Conservation (phyloP, 2,113 vertebrate species). For the Odontophorus gujanensis region DNA sequence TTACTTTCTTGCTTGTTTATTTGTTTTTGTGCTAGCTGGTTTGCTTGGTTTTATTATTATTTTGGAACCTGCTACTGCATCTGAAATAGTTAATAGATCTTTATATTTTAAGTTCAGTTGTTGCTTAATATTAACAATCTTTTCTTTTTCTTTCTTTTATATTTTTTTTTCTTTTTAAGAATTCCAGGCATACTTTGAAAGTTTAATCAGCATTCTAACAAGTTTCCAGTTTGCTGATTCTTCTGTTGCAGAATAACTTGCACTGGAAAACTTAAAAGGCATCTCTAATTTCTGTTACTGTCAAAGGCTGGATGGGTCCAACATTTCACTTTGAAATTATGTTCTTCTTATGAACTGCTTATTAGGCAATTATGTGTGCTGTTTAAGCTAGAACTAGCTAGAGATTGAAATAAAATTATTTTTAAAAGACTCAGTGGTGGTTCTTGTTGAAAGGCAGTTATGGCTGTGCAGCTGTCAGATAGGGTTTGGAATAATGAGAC, state of each 20-base stretch:
- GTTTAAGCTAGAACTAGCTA: slow-evolving; percentile 56
- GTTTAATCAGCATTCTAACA: not conserved
- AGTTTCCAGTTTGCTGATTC: slow-evolving; percentile 39
- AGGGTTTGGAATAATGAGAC: slow-evolving; percentile 60
- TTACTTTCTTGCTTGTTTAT: not conserved
- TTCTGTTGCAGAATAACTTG: slow-evolving; percentile 22
- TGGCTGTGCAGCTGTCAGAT: slow-evolving; percentile 28
- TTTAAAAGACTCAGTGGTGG: slow-evolving; percentile 57
- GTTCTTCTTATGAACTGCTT: slow-evolving; percentile 69
- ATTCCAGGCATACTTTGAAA: not conserved
- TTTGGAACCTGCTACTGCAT: not conserved
- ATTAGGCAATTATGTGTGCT: slow-evolving; percentile 69
- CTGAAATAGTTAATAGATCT: not conserved
- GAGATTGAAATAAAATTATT: slow-evolving; percentile 66
- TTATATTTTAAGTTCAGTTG: not conserved
- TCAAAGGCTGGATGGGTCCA: slow-evolving; percentile 55
- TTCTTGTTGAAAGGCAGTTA: slow-evolving; percentile 59
- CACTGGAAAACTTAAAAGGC: slow-evolving; percentile 51
- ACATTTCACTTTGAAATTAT: slow-evolving; percentile 72
- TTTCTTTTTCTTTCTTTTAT: not conserved
- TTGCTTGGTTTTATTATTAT: not conserved
- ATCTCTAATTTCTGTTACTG: slow-evolving; percentile 56
- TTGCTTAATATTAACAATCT: slow-evolving; percentile 11
- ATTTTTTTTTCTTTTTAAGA: not conserved
- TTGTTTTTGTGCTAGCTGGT: not conserved